These are phyloP conservation scores for Agrochola macilenta DNA, from an alignment of 2,888 invertebrate genomes.

Conservation along the genomic window DNA sequence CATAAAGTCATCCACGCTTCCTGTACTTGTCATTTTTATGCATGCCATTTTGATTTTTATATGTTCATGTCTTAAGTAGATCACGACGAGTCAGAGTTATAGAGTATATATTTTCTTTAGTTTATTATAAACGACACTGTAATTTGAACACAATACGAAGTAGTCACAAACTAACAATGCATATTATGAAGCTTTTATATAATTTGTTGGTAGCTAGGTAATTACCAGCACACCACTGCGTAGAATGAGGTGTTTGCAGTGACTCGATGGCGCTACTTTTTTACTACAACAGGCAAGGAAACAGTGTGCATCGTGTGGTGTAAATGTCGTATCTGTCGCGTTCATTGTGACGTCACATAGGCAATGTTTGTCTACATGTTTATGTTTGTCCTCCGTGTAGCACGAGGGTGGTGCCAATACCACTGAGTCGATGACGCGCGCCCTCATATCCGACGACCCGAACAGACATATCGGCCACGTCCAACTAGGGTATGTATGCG, in stretches of 20 bases:
- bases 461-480: conserved; percentile 97
- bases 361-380: conserved; percentile 87
- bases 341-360: conserved; percentile 80
- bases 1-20: conserved; percentile 79
- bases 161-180: conserved; percentile 85
- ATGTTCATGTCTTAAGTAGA: conserved; percentile 78
- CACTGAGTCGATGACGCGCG: conserved; percentile 98
- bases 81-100: conserved; percentile 74
- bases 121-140: conserved; percentile 79
- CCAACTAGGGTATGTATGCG: conserved; percentile 97
- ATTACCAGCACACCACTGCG: conserved; percentile 72
- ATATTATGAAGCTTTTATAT: conserved; percentile 76
- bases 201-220: conserved; percentile 76
- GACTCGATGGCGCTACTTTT: conserved; percentile 88
- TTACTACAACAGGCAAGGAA: conserved; percentile 88
- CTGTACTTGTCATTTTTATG: conserved; percentile 77
- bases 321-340: conserved; percentile 71
- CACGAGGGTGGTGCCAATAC: conserved; percentile 97
- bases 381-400: conserved; percentile 93
- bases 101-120: conserved; percentile 74
- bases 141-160: conserved; percentile 81
- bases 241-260: conserved; percentile 72
- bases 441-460: conserved; percentile 98
- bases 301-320: conserved; percentile 68
- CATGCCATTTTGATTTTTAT: conserved; percentile 86